phyloP scores from a whole-genome alignment of 2,888 invertebrate species.

The Pardosa pseudoannulata region DNA sequence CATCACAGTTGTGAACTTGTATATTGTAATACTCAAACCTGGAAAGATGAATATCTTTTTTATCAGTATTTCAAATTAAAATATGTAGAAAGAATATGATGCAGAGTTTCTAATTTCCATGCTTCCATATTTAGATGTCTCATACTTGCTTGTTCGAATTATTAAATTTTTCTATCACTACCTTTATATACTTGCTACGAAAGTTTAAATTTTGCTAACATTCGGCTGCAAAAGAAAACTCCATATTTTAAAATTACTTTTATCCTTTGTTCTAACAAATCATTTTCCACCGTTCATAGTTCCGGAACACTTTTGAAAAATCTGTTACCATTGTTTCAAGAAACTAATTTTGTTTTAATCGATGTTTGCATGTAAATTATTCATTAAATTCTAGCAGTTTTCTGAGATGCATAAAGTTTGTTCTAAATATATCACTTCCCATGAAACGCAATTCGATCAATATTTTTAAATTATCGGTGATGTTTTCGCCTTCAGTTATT shows the following conservation, averaged over 20 bases:
- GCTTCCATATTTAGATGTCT: conserved; percentile 3
- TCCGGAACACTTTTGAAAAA: too few species aligned
- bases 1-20: not conserved
- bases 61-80: not conserved
- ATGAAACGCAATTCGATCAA: too few species aligned
- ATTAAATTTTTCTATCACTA: conserved; percentile 16
- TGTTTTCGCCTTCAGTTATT: not conserved
- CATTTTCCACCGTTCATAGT: too few species aligned
- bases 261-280: too few species aligned
- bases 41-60: not conserved
- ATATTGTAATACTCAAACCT: not conserved
- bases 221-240: too few species aligned
- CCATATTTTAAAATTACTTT: too few species aligned
- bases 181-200: not conserved
- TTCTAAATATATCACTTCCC: too few species aligned
- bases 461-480: not conserved
- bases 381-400: too few species aligned
- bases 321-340: too few species aligned
- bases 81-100: not conserved
- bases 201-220: not conserved
- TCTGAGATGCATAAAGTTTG: too few species aligned
- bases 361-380: too few species aligned
- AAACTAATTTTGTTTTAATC: too few species aligned
- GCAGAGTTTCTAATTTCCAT: not conserved
- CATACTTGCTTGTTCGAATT: not conserved